These are phyloP conservation scores for Terebella lapidaria DNA, from an alignment of 2,888 invertebrate genomes.

Conservation along the genomic window DNA sequence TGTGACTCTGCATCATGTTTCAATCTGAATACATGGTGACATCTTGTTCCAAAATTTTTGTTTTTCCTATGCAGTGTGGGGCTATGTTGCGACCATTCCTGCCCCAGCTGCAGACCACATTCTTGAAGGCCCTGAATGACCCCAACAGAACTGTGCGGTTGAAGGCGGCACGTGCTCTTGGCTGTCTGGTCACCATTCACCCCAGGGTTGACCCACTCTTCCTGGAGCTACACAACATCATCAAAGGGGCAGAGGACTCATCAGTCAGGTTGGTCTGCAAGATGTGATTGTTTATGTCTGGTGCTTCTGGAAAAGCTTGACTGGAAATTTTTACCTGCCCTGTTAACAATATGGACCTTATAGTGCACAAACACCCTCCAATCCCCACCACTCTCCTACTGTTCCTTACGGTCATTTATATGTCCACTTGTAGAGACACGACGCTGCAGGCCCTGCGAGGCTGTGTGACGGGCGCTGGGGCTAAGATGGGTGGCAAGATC, in stretches of 20 bases:
- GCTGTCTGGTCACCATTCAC: conserved; percentile 85
- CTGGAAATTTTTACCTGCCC: too few relatives aligned
- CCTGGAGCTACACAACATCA: conserved; percentile 80
- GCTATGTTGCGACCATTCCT: conserved; percentile 93
- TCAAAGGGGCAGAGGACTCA: conserved; percentile 76
- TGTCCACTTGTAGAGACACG: conserved; percentile 78
- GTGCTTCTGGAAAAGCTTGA: too few relatives aligned
- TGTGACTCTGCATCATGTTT: neutral
- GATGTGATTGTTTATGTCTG: too few relatives aligned
- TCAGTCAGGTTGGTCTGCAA: conserved; percentile 60
- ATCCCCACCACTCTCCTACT: too few relatives aligned
- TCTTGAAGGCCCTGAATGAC: conserved; percentile 90
- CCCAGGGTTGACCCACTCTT: conserved; percentile 92
- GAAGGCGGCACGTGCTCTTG: conserved; percentile 77
- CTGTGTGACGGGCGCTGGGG: conserved; percentile 77
- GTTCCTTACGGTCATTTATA: too few relatives aligned
- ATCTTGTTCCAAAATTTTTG: neutral
- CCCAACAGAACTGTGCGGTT: conserved; percentile 79
- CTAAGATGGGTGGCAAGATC: conserved; percentile 79
- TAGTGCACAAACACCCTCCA: too few relatives aligned
- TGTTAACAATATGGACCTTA: too few relatives aligned
- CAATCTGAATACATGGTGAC: neutral
- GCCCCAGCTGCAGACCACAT: conserved; percentile 97
- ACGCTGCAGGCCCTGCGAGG: conserved; percentile 85
- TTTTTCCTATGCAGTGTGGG: conserved; percentile 67